Evolutionary conservation across 1,140 invertebrate genomes (phyloP), one percentile per base, ranked within the genome.

Genomic region (Neotoxoptera formosana): DNA sequence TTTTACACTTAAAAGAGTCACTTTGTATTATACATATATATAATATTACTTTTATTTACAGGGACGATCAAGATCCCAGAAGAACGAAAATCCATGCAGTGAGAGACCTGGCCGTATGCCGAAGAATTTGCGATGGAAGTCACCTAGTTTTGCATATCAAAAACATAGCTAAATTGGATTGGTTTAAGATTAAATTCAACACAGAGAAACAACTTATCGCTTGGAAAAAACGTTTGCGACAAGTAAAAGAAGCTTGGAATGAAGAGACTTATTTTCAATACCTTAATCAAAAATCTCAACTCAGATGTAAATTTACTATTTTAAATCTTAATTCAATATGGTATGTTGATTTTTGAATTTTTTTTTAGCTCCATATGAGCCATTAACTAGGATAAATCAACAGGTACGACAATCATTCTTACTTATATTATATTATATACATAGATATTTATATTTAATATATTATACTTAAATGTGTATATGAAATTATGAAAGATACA

Each of bases 231-330:
- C 91, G 91, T 86, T 17, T 93, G 45, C n/a, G 91, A n/a, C 91
- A 93, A 45, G 91, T 93, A 20, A 93, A 93, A n/a, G 91, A 93
- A 86, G 91, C 91, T 30, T 93, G 91, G 91, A 93, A 93, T 11
- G 91, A 93, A 86, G 91, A 93, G 14, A 93, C 91, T 93, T 93
- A 93, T 84, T 84, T 86, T 34, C 91, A 93, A 56, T 93, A 93
- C 14, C 91, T 93, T 34, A 84, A 93, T 84, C 91, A 93, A 93
- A 93, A 93, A 84, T 93, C 81, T 93, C 91, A 93, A 7, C 91
- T 93, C 23, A 86, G 91, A 93, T 93, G 91, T 93, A 84, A 83
- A 45, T 83, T 51, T 7, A 41, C 7, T n/a, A 45, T 76, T 76
- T n/a, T 34, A 76, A 17, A 76, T 76, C 60, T 76, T 14, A 67